Evolutionary conservation across 2,113 vertebrate species (phyloP), one percentile per base, ranked within the genome.

Genomic region (Malaclemys terrapin): DNA sequence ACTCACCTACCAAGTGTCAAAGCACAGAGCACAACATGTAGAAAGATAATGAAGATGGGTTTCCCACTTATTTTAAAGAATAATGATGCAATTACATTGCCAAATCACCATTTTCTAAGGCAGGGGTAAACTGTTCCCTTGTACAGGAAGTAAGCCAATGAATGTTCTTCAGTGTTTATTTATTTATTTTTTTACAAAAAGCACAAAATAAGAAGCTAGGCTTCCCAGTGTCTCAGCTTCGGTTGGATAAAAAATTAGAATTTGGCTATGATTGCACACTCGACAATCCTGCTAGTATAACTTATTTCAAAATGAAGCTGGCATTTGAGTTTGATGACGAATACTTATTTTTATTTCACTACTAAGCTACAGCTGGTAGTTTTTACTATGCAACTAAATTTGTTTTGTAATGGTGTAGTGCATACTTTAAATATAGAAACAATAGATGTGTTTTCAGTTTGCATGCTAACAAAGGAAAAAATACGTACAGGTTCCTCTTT

Each of bases 281-380:
- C 75, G 47, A 78, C 42, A 92, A 88, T 82, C 72, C 84, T 72
- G 49, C 45, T 42, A 52, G 59, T 29, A 83, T 82, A 82, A 82
- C 65, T 91, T 31, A 92, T 93, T 96, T 95, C 82, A 79, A 94
- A 90, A 93, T 2, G 1, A 57, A 81, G 84, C 90, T 56, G 45
- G 93, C 83, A 88, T 87, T 56, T 92, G 85, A 86, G 90, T 96
- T 92, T 90, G 50, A 10, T 87, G 92, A 88, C 10, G 89, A 90
- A 85, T 50, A 78, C 80, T 65, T 95, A 95, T 90, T 97, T 96
- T 96, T 92, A 93, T 95, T 90, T 93, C 89, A 90, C 84, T 75
- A 89, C 78, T 84, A 42, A 90, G 87, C 85, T 88, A 86, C 59
- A 91, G 94, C 93, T 92, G 84, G 89, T 93, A 53, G 81, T 81